Base-by-base conservation (phyloP, 2,888 invertebrate genomes). In the Drosophila monieri region DNA sequence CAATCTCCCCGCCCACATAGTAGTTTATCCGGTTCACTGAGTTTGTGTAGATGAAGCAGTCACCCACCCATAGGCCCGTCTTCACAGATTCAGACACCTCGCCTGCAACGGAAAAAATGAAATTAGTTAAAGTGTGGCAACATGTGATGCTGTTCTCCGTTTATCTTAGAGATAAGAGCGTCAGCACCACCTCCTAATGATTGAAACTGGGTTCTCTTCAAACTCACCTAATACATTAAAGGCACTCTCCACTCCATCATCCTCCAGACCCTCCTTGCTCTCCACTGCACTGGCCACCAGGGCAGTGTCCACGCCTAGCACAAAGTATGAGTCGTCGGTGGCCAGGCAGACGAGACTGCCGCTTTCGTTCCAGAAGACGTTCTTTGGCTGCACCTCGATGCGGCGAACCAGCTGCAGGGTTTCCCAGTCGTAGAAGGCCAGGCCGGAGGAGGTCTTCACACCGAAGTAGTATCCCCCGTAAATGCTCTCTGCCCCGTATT, bases 31-130 rank as follows among this genome's bases (percentile, higher is more conserved):
- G 94, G 92, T 99, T 99, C 1, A 98, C 96, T 30, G 97, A 95
- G 92, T 99, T 99, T 0, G 99, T 99, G 92, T 99, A 99, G 83
- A 99, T 99, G 92, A 99, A 99, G 90, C 99, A 99, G 91, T 99
- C 99, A 4, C 99, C 99, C 10, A 99, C 97, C 99, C 99, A 99
- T 12, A 98, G 91, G 4, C 98, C 99, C 0, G 99, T 99, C 90
- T 97, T 96, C 1, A 99, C 98, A 18, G 94, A 94, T 92, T 99
- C 99, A 77, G 94, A 96, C 58, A 98, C 95, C 92, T 98, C 98
- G 81, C 90, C 89, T 90, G 55, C 0, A 15, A 89, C 5, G 6
- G 0, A 58, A 10, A 27, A 44, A 15, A 49, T 2, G 14, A 54
- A 14, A 25, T 32, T 10, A 48, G 9, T 39, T 5, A 2, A 14